Evolutionary conservation across 2,797 vertebrate species (phyloP), one percentile per base, ranked within the genome.

Genomic region (Myotis myotis): DNA sequence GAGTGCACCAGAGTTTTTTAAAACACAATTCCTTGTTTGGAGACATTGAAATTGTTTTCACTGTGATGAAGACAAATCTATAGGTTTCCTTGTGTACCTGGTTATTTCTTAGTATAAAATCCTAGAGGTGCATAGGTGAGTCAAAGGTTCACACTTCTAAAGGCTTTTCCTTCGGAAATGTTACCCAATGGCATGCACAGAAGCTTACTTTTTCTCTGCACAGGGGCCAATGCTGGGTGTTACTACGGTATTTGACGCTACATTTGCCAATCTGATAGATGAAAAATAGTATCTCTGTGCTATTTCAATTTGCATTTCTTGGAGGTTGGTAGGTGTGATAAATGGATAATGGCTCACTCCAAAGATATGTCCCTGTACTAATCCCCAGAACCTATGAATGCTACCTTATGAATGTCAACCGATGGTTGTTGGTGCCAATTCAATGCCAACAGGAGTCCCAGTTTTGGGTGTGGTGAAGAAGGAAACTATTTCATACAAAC

Each of bases 211-310:
- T 38, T 87, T 90, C 49, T 72, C 6, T 5, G 74, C 17, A 51
- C 12, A 30, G 13, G 41, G 15, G 36, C 82, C 95, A 94, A 9
- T 19, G 38, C 81, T 89, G 22, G 62, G 23, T 62, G 64, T 74
- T 44, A 36, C 44, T 38, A 47, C 3, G 12, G 47, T 47, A 25
- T 25, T 92, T 25, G 57, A 71, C 55, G 55, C 79, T 71, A 15
- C 79, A 8, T 68, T 83, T 93, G 95, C 96, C 94, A 93, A 89
- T 93, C 96, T 82, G 89, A 96, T 89, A 89, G 91, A 64, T 36
- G 70, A 87, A 74, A 96, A 92, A 84, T 10, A 12, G 6, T 79
- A 33, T 44, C 60, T 92, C 93, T 51, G 2, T 28, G 79, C 25
- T 70, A 25, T 66, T 91, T 87, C 60, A 33, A 25, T 87, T 60